Percentiles rank a stretch among this genome's conserved stretches.
phyloP scores from a whole-genome alignment of 2,888 invertebrate species.

The Polydrusus cervinus region DNA sequence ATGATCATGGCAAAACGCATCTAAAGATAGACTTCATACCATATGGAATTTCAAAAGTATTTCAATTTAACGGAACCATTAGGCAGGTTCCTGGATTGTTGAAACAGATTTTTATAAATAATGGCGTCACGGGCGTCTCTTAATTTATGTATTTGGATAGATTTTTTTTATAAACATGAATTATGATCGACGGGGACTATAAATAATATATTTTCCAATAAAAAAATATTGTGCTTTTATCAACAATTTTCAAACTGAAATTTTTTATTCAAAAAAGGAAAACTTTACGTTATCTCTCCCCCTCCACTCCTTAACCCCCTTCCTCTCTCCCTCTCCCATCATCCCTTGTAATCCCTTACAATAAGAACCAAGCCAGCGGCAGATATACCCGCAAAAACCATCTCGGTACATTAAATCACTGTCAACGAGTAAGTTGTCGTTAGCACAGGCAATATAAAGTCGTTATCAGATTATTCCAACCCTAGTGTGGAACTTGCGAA shows the following conservation, averaged over 20 bases:
- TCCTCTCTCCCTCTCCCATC: neutral
- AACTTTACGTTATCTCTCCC: neutral
- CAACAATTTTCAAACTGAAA: neutral
- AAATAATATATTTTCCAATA: neutral
- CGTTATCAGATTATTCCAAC: constrained; percentile 68
- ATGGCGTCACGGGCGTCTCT: no score
- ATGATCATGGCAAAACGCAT: no score
- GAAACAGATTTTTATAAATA: no score
- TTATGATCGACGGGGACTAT: no score
- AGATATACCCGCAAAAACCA: constrained; percentile 48
- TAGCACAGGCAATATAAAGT: constrained; percentile 62
- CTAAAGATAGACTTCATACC: no score
- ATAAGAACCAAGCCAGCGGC: constrained; percentile 19
- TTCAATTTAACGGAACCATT: no score
- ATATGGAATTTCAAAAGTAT: no score
- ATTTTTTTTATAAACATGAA: no score
- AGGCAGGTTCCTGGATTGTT: no score
- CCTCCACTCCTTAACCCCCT: neutral
- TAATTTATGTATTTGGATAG: no score
- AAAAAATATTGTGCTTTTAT: neutral
- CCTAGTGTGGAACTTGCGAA: constrained; percentile 66
- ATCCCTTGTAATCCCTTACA: constrained; percentile 35
- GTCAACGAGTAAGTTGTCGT: constrained; percentile 51
- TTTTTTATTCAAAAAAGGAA: neutral
- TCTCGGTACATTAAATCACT: constrained; percentile 50